These are phyloP conservation scores for Rhopalosiphum nymphaeae DNA, from an alignment of 2,888 invertebrate genomes.

Conservation along the genomic window DNA sequence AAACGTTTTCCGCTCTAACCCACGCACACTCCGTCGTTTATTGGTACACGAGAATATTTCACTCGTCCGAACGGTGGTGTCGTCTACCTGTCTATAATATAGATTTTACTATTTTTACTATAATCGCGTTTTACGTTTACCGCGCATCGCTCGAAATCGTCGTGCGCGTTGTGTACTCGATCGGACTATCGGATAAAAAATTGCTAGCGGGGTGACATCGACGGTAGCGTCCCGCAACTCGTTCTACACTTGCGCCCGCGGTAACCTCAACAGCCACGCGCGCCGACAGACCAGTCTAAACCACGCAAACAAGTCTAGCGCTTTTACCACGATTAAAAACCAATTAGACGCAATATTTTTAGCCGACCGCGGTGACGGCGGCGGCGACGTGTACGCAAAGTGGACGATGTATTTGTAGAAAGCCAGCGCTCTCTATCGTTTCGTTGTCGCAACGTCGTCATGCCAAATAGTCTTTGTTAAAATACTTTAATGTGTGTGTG, in stretches of 20 bases:
- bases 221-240: not conserved
- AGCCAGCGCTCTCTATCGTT: constrained; percentile 57
- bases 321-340: constrained; percentile 17
- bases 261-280: not conserved
- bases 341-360: not conserved
- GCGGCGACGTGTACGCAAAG: not conserved
- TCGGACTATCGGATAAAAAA: not conserved
- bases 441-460: constrained; percentile 29
- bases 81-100: not conserved
- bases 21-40: not conserved
- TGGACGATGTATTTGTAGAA: not conserved
- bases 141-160: not conserved
- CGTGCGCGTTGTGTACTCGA: not conserved
- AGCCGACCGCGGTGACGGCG: not conserved
- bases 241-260: not conserved
- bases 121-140: not conserved
- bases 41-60: not conserved
- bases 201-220: not conserved
- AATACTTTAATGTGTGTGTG: not conserved
- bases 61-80: not conserved
- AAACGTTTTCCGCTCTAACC: not conserved
- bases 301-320: not conserved
- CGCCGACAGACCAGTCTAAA: not conserved
- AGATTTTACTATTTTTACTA: not conserved
- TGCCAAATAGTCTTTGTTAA: constrained; percentile 54